Evolutionary conservation across 2,888 invertebrate genomes (phyloP).

Genomic region (Athalia rosae): DNA sequence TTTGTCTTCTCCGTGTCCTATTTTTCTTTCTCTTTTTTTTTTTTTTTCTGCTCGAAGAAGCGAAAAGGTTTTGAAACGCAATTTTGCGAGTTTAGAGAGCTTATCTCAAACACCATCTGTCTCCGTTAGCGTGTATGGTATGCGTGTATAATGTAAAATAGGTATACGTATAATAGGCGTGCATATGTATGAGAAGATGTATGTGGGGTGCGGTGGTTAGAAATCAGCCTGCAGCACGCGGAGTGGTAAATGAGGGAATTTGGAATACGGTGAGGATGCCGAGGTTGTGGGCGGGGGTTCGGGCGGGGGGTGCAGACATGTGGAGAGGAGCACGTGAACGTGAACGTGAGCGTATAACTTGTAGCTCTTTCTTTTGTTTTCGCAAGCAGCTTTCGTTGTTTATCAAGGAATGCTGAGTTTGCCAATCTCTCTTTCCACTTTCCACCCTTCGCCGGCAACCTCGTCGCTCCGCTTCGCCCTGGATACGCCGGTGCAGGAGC

Average conservation of each 20-base stretch:
- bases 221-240: neutral
- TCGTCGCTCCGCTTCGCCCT: too few relatives aligned
- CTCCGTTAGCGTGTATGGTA: too few relatives aligned
- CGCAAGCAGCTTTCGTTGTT: slow-evolving; percentile 30
- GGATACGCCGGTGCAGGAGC: neutral
- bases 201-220: neutral
- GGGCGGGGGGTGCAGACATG: neutral
- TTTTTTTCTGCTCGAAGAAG: too few relatives aligned
- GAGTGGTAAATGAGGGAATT: slow-evolving; percentile 8
- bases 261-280: neutral
- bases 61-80: too few relatives aligned
- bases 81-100: too few relatives aligned
- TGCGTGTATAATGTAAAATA: too few relatives aligned
- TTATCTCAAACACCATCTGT: too few relatives aligned
- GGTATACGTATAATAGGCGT: neutral
- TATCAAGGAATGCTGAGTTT: slow-evolving; percentile 32
- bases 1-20: too few relatives aligned
- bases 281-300: neutral
- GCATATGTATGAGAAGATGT: neutral
- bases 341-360: slow-evolving; percentile 4
- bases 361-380: slow-evolving; percentile 17
- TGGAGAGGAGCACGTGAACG: neutral
- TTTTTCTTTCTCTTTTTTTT: too few relatives aligned
- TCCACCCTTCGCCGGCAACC: neutral
- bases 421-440: slow-evolving; percentile 14